phyloP scores from a whole-genome alignment of 1,140 invertebrate species.

The Nasonia longicornis region DNA sequence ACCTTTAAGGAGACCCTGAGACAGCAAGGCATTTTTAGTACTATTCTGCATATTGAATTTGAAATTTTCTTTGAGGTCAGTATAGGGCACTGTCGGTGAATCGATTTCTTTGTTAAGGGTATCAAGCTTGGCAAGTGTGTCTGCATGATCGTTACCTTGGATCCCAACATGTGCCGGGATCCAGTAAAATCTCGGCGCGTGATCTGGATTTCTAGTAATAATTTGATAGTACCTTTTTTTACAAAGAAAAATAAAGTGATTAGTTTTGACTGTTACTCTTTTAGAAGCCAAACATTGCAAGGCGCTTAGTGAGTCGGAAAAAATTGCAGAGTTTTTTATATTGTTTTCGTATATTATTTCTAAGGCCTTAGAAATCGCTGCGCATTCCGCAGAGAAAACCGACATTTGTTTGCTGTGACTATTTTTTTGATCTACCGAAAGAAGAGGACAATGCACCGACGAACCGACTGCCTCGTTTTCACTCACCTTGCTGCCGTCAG shows the following conservation, averaged over 20 bases:
- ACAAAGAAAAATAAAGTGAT: background rate
- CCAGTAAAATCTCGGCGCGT: background rate
- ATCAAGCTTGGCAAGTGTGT: background rate
- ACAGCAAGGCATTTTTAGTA: background rate
- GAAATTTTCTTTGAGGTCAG: background rate
- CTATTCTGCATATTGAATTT: background rate
- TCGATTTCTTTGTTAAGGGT: background rate
- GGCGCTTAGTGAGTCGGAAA: conserved; percentile 3
- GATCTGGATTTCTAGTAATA: background rate
- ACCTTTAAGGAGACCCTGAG: background rate
- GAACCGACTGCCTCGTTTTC: background rate
- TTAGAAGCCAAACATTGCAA: background rate
- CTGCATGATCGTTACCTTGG: background rate
- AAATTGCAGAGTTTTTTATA: background rate
- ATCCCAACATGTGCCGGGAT: conserved; percentile 11
- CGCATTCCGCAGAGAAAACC: background rate
- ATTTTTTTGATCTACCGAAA: background rate
- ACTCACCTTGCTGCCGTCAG: background rate
- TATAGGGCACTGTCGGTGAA: background rate
- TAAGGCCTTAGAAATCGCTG: background rate
- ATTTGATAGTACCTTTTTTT: background rate
- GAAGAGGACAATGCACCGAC: background rate
- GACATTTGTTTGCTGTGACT: background rate
- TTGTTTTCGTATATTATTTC: background rate
- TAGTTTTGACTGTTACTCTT: background rate